Conservation (phyloP, 1,140 invertebrate species). For the Penaeus japonicus region DNA sequence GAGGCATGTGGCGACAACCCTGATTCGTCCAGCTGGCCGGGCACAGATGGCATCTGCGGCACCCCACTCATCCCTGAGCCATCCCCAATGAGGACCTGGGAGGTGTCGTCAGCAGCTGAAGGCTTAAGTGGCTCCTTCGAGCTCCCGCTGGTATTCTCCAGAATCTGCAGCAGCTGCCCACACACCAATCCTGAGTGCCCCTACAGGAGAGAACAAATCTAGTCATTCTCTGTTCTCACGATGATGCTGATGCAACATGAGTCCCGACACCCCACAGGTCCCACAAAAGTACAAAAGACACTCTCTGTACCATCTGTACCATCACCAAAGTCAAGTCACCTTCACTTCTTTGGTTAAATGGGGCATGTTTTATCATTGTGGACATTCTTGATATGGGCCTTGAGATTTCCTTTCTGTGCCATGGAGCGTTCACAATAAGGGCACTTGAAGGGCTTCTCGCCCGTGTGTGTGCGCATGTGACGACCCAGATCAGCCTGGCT, state of each 20-base stretch:
- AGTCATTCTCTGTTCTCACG: conserved; percentile 35
- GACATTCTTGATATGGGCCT: conserved; percentile 63
- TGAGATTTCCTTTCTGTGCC: conserved; percentile 67
- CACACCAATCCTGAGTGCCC: conserved; percentile 44
- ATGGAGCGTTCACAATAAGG: conserved; percentile 66
- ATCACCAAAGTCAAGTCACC: background rate
- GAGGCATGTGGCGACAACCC: conserved; percentile 18
- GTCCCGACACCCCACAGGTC: conserved; percentile 10
- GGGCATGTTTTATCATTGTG: conserved; percentile 48
- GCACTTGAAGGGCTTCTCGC: conserved; percentile 93
- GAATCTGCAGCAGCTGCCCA: conserved; percentile 50
- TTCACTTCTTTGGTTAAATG: conserved; percentile 41
- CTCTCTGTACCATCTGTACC: no score
- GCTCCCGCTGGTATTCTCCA: conserved; percentile 27
- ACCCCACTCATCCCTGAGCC: conserved; percentile 43
- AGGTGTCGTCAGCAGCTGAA: conserved; percentile 15
- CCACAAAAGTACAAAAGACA: conserved; percentile 11
- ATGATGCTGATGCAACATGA: conserved; percentile 21
- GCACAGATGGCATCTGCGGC: conserved; percentile 20
- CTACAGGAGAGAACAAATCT: conserved; percentile 54
- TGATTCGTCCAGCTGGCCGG: conserved; percentile 19
- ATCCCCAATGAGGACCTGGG: conserved; percentile 42
- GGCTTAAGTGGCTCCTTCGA: conserved; percentile 41
- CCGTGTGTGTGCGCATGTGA: conserved; percentile 87
- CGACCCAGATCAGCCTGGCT: conserved; percentile 50